Evolutionary conservation across 2,888 invertebrate genomes (phyloP).

Genomic region (Eupithecia exiguata): DNA sequence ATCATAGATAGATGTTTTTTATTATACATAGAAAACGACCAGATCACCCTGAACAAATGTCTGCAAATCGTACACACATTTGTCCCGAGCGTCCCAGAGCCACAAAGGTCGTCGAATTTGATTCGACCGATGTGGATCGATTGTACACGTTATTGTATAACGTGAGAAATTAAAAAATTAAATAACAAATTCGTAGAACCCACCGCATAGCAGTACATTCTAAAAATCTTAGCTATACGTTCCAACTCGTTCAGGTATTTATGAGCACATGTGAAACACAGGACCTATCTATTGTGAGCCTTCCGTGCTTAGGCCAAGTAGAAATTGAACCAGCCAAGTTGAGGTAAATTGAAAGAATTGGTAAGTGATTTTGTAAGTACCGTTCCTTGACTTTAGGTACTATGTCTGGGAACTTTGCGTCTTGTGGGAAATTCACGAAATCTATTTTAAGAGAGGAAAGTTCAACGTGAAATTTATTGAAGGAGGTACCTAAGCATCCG

Average conservation of each 20-base stretch:
- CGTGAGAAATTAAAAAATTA: neutral
- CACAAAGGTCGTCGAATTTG: no score
- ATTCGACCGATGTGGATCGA: no score
- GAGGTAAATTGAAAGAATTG: slow-evolving; percentile 27
- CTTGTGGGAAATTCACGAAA: neutral
- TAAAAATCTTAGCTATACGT: slow-evolving; percentile 1
- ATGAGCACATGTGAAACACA: slow-evolving; percentile 34
- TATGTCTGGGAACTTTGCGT: slow-evolving; percentile 9
- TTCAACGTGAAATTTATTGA: neutral
- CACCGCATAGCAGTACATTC: neutral
- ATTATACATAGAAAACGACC: no score
- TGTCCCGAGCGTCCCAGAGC: no score
- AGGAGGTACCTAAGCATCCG: neutral
- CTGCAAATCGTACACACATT: no score
- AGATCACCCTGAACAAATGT: no score
- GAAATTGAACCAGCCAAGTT: slow-evolving; percentile 41
- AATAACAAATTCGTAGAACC: neutral
- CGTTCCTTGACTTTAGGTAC: neutral
- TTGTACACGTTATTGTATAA: no score
- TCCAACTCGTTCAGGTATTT: slow-evolving; percentile 29
- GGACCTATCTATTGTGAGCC: slow-evolving; percentile 35
- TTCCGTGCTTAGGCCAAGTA: slow-evolving; percentile 38
- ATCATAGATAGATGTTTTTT: no score
- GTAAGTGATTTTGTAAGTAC: slow-evolving; percentile 30
- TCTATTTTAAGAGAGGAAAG: neutral